phyloP scores from a whole-genome alignment of 2,797 vertebrate genomes.

The Masticophis lateralis region DNA sequence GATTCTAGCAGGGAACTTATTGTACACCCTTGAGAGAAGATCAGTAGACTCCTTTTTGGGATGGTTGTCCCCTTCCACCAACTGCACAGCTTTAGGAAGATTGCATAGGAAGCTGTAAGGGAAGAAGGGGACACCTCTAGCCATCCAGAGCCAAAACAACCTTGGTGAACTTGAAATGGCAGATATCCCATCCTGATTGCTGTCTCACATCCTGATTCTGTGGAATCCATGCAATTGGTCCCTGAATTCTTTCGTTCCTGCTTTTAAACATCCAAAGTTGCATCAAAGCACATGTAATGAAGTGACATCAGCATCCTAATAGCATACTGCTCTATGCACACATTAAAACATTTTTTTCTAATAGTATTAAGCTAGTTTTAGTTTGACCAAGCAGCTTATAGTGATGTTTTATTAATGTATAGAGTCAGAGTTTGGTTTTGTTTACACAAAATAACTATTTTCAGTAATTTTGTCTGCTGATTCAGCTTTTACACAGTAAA shows the following conservation, averaged over 20 bases:
- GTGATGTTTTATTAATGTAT: background rate
- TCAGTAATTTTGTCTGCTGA: background rate
- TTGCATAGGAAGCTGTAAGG: background rate
- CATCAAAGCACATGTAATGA: background rate
- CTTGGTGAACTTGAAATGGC: background rate
- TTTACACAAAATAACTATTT: background rate
- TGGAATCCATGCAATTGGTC: background rate
- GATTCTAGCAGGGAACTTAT: background rate
- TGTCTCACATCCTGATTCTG: background rate
- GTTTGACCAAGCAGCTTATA: background rate
- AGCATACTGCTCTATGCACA: background rate
- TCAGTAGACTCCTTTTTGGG: background rate
- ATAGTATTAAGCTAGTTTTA: background rate
- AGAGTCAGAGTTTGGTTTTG: background rate
- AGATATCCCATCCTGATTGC: background rate
- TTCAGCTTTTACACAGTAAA: background rate
- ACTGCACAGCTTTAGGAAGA: background rate
- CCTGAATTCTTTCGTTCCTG: background rate
- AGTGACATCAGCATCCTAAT: background rate
- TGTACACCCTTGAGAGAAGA: background rate
- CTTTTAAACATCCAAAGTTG: background rate
- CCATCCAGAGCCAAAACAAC: background rate
- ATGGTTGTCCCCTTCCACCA: background rate
- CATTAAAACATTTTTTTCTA: background rate
- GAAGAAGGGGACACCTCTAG: background rate